Conservation (phyloP, 1,140 invertebrate genomes). For the Heliothis virescens region DNA sequence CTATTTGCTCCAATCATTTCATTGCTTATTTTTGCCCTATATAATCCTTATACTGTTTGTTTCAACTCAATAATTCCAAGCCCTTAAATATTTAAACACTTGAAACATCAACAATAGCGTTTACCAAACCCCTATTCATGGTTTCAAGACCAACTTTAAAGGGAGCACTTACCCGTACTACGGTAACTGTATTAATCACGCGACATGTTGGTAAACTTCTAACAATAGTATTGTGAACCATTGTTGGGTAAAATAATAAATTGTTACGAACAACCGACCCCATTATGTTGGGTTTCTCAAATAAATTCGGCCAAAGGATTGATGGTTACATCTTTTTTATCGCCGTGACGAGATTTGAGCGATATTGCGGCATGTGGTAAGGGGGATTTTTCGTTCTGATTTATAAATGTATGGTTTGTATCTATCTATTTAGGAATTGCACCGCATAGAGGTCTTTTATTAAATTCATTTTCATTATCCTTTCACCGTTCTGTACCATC, state of each 20-base stretch:
- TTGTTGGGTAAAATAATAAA: constrained; percentile 63
- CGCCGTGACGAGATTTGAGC: constrained; percentile 4
- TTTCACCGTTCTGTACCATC: no score
- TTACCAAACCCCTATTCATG: constrained; percentile 20
- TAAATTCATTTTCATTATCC: not conserved
- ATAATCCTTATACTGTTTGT: no score
- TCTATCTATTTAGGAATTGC: not conserved
- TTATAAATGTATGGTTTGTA: not conserved
- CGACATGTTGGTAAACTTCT: constrained; percentile 75
- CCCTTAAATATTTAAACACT: constrained; percentile 24
- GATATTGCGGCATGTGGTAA: constrained; percentile 29
- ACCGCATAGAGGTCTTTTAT: not conserved
- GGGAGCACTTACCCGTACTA: constrained; percentile 65
- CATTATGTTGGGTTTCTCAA: constrained; percentile 56
- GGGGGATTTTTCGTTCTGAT: constrained; percentile 4
- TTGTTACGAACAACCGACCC: constrained; percentile 50
- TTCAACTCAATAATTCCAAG: not conserved
- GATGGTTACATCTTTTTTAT: constrained; percentile 57
- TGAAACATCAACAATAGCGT: constrained; percentile 15
- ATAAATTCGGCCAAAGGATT: constrained; percentile 63
- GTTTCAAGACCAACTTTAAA: constrained; percentile 35
- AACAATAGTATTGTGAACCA: constrained; percentile 66
- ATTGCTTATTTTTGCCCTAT: no score
- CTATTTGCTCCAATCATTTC: no score
- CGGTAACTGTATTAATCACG: constrained; percentile 71